Conservation (phyloP, 1,140 invertebrate genomes). For the Trichoplusia ni region DNA sequence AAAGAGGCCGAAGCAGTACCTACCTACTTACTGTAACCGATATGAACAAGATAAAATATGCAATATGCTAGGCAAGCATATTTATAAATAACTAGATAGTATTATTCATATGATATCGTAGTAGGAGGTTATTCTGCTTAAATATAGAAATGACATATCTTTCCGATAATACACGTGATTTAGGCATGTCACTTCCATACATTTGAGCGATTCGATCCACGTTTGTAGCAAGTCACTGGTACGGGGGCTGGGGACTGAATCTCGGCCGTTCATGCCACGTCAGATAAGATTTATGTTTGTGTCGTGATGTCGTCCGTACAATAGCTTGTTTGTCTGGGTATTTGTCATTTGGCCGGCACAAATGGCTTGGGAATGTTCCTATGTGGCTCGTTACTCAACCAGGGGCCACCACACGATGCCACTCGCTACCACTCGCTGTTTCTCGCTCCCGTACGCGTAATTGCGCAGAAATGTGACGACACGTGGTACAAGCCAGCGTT, state of each 20-base stretch:
- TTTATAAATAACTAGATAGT: slow-evolving; percentile 10
- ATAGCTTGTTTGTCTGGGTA: slow-evolving; percentile 26
- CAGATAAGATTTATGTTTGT: slow-evolving; percentile 26
- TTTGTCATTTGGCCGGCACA: slow-evolving; percentile 26
- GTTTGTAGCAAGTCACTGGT: too few species aligned
- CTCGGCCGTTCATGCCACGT: neutral
- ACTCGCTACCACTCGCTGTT: too few species aligned
- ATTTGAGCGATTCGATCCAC: too few species aligned
- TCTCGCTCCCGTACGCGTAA: slow-evolving; percentile 20
- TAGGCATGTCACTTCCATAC: too few species aligned
- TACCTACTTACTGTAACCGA: neutral
- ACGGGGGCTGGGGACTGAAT: slow-evolving; percentile 1
- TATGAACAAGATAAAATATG: slow-evolving; percentile 17
- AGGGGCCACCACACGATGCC: neutral
- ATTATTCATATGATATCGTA: slow-evolving; percentile 18
- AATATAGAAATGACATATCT: too few species aligned
- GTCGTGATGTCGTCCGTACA: slow-evolving; percentile 7
- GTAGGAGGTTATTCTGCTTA: too few species aligned
- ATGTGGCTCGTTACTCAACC: slow-evolving; percentile 18
- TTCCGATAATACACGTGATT: too few species aligned
- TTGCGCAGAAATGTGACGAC: slow-evolving; percentile 26
- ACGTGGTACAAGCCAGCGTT: slow-evolving; percentile 4
- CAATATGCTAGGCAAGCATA: slow-evolving; percentile 11
- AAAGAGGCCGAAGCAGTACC: slow-evolving; percentile 8
- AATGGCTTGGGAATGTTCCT: slow-evolving; percentile 16